Conservation (phyloP, 2,797 vertebrate genomes). For the Sternarchorhynchus goeldii region DNA sequence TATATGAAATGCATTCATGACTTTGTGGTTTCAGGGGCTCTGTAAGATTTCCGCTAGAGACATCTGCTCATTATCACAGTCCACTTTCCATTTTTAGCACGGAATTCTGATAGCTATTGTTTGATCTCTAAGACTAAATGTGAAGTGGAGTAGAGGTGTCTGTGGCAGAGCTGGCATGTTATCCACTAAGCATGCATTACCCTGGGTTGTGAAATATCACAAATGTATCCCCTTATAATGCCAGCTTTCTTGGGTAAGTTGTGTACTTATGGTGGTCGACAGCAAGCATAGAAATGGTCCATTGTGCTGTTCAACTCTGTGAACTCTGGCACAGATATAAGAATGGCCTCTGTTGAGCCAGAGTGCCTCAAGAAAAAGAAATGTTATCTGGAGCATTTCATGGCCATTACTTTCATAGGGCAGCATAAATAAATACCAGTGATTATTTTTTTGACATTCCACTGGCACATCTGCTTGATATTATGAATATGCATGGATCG, state of each 20-base stretch:
- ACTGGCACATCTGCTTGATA: not conserved
- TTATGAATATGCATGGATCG: not conserved
- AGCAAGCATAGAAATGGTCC: slow-evolving; percentile 45
- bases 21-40: slow-evolving; percentile 35
- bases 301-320: slow-evolving; percentile 55
- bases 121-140: slow-evolving; percentile 36
- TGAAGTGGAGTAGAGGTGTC: slow-evolving; percentile 9
- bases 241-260: slow-evolving; percentile 26
- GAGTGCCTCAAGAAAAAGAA: slow-evolving; percentile 43
- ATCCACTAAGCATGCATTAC: slow-evolving; percentile 44
- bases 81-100: slow-evolving; percentile 49
- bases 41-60: slow-evolving; percentile 43
- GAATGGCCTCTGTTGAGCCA: slow-evolving; percentile 49
- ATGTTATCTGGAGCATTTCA: slow-evolving; percentile 53
- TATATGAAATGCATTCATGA: slow-evolving; percentile 41
- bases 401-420: slow-evolving; percentile 28
- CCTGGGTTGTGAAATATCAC: slow-evolving; percentile 51
- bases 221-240: slow-evolving; percentile 46
- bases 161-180: slow-evolving; percentile 32
- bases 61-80: slow-evolving; percentile 49
- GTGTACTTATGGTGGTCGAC: slow-evolving; percentile 45
- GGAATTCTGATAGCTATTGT: slow-evolving; percentile 42
- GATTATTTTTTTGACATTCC: not conserved
- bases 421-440: not conserved
- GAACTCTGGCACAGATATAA: slow-evolving; percentile 52